Conservation (phyloP, 2,888 invertebrate genomes). For the Syritta pipiens region DNA sequence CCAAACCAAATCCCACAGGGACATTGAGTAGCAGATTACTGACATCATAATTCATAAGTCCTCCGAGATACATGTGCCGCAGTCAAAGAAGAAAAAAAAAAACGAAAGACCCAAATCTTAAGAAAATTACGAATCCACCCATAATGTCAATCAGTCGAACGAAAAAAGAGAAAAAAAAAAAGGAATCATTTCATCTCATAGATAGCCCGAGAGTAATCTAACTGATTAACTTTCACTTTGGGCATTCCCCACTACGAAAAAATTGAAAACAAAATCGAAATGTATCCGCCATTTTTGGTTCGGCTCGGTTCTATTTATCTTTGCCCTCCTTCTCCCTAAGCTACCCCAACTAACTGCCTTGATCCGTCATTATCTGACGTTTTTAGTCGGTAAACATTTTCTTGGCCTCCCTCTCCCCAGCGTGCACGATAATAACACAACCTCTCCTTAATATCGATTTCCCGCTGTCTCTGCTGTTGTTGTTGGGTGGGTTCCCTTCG, state of each 20-base stretch:
- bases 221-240: conserved; percentile 49
- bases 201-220: conserved; percentile 42
- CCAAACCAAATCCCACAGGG: not conserved
- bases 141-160: conserved; percentile 22
- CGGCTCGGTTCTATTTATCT: not conserved
- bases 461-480: not conserved
- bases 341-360: conserved; percentile 21
- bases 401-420: not conserved
- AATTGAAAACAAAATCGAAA: conserved; percentile 17
- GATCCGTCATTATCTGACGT: conserved; percentile 49
- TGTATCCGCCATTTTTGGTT: not conserved
- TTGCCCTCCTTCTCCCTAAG: not conserved
- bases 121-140: conserved; percentile 26
- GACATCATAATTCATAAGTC: conserved; percentile 29
- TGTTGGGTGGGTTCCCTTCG: too few species aligned
- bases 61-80: not conserved
- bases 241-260: conserved; percentile 7
- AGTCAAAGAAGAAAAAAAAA: not conserved
- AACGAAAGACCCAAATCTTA: not conserved
- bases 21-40: not conserved
- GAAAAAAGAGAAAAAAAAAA: not conserved
- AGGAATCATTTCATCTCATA: conserved; percentile 33
- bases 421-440: conserved; percentile 21
- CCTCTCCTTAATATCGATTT: conserved; percentile 46
- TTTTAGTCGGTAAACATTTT: conserved; percentile 44